These are phyloP conservation scores for Choristoneura fumiferana DNA, from an alignment of 1,140 invertebrate genomes.

Conservation along the genomic window DNA sequence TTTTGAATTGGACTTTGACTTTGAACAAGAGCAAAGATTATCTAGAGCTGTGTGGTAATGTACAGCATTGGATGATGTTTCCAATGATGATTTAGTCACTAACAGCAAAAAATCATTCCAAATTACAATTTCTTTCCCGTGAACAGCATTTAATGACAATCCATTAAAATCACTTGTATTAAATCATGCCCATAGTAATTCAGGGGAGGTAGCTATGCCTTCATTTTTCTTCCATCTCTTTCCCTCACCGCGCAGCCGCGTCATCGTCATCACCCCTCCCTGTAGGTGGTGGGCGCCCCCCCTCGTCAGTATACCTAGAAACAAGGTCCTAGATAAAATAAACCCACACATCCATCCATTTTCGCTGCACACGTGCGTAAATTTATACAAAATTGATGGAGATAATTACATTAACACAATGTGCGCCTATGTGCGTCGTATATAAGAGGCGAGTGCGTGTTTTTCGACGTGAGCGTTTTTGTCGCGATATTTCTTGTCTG, in stretches of 20 bases:
- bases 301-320: slow-evolving; percentile 62
- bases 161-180: slow-evolving; percentile 50
- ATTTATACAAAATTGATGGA: slow-evolving; percentile 69
- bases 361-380: slow-evolving; percentile 32
- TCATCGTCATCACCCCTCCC: slow-evolving; percentile 59
- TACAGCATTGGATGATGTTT: too few species aligned
- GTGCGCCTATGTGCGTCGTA: slow-evolving; percentile 23
- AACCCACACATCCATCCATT: slow-evolving; percentile 40
- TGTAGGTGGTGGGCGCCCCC: slow-evolving; percentile 25
- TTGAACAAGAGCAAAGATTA: too few species aligned
- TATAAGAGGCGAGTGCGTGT: slow-evolving; percentile 16
- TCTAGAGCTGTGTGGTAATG: too few species aligned
- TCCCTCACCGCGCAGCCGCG: slow-evolving; percentile 64
- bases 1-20: too few species aligned
- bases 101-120: slow-evolving; percentile 34
- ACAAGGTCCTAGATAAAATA: slow-evolving; percentile 61
- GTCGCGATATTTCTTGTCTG: slow-evolving; percentile 1
- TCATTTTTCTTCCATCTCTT: slow-evolving; percentile 42
- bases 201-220: slow-evolving; percentile 36
- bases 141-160: slow-evolving; percentile 44
- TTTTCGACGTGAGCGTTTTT: slow-evolving; percentile 1
- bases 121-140: slow-evolving; percentile 34
- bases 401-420: slow-evolving; percentile 68
- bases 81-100: too few species aligned
- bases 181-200: slow-evolving; percentile 30